Conservation (phyloP, 1,140 invertebrate species). For the Drosophila orena region DNA sequence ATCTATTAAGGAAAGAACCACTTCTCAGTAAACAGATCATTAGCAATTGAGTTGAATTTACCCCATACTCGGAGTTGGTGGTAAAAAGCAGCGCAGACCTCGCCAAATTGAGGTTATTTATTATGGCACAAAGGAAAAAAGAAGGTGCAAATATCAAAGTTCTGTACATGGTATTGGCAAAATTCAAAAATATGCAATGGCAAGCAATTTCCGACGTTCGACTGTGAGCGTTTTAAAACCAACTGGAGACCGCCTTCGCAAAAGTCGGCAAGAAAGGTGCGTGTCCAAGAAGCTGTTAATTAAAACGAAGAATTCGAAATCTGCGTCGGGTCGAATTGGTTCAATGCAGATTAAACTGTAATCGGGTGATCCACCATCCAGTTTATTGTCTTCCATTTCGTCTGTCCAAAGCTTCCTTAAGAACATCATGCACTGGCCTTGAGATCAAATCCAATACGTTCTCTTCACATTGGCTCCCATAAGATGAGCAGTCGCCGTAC, state of each 20-base stretch:
- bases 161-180: slow-evolving; percentile 11
- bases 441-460: slow-evolving; percentile 69
- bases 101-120: slow-evolving; percentile 5
- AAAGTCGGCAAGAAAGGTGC: slow-evolving; percentile 36
- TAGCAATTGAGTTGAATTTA: not conserved
- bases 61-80: slow-evolving; percentile 46
- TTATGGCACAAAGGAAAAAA: slow-evolving; percentile 17
- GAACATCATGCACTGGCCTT: slow-evolving; percentile 25
- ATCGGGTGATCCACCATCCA: slow-evolving; percentile 5
- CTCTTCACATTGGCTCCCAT: slow-evolving; percentile 67
- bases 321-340: slow-evolving; percentile 48
- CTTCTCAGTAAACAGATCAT: not conserved
- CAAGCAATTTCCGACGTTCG: slow-evolving; percentile 12
- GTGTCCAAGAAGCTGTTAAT: slow-evolving; percentile 44
- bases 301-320: slow-evolving; percentile 31
- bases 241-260: slow-evolving; percentile 14
- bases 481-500: slow-evolving; percentile 74
- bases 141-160: slow-evolving; percentile 1
- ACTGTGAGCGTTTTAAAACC: slow-evolving; percentile 11
- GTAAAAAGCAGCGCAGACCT: slow-evolving; percentile 15
- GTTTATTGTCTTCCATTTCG: slow-evolving; percentile 27
- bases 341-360: slow-evolving; percentile 57
- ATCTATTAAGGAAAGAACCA: slow-evolving; percentile 67
- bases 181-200: not conserved
- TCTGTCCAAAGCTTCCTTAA: slow-evolving; percentile 5